phyloP scores from a whole-genome alignment of 2,113 vertebrate genomes.

The Rhinolophus sinicus region DNA sequence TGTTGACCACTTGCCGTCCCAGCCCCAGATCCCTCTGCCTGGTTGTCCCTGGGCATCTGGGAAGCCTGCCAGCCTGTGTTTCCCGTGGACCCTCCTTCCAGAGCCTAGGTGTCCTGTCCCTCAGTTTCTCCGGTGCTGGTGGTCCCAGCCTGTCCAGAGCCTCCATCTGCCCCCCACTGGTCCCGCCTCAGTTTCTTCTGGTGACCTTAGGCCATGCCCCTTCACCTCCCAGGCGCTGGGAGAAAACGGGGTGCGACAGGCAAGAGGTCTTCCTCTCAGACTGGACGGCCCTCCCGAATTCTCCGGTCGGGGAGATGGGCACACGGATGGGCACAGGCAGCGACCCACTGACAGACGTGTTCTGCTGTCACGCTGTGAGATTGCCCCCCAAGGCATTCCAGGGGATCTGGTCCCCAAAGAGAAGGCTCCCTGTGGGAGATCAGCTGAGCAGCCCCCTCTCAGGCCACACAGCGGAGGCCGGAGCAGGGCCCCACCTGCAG shows the following conservation, averaged over 20 bases:
- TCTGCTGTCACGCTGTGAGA: neutral
- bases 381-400: too few species aligned
- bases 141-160: neutral
- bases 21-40: accelerated
- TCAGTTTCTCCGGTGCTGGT: accelerated
- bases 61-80: neutral
- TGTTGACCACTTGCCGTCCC: accelerated
- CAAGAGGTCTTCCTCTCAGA: neutral
- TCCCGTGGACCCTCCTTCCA: neutral
- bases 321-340: accelerated
- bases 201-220: neutral
- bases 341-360: neutral
- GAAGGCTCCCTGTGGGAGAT: neutral
- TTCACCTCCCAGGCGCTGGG: neutral
- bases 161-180: neutral
- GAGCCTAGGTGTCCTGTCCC: accelerated
- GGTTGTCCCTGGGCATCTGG: accelerated
- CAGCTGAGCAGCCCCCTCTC: neutral
- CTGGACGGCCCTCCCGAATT: accelerated
- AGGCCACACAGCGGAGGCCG: neutral
- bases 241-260: accelerated
- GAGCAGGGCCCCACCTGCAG: neutral
- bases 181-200: neutral
- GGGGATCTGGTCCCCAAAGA: neutral
- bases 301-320: neutral